Percentiles rank a stretch among this genome's conserved stretches.
phyloP scores from a whole-genome alignment of 2,797 vertebrate species.

The Lateolabrax maculatus region DNA sequence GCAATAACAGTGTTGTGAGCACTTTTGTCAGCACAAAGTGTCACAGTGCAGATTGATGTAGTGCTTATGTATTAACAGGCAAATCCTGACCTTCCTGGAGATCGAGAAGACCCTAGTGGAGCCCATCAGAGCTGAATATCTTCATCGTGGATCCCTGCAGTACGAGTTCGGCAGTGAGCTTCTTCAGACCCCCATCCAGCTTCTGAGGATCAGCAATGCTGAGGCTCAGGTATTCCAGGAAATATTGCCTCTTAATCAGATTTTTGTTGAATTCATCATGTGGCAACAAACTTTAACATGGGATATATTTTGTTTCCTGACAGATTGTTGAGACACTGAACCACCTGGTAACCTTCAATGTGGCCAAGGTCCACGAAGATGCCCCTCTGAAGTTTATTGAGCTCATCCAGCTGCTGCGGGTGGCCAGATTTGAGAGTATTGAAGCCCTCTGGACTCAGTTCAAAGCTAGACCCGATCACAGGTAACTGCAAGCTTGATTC shows the following conservation, averaged over 20 bases:
- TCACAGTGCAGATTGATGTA: constrained; percentile 13
- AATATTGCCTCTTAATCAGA: background rate
- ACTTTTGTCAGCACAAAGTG: background rate
- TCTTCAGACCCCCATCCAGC: constrained; percentile 79
- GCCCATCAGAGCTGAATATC: constrained; percentile 77
- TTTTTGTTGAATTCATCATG: constrained; percentile 10
- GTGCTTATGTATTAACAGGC: constrained; percentile 74
- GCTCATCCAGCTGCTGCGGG: constrained; percentile 88
- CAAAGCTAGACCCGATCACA: constrained; percentile 76
- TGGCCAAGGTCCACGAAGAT: constrained; percentile 83
- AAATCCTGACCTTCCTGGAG: constrained; percentile 81
- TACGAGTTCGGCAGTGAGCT: constrained; percentile 85
- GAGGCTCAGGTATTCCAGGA: constrained; percentile 79
- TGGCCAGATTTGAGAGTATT: constrained; percentile 78
- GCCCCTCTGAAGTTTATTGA: constrained; percentile 88
- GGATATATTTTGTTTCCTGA: constrained; percentile 11
- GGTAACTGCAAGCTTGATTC: constrained; percentile 77
- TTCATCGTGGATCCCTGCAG: constrained; percentile 83
- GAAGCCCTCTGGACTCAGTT: constrained; percentile 84
- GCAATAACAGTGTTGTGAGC: background rate
- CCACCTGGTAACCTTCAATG: constrained; percentile 82
- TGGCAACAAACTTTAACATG: background rate
- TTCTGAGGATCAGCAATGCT: constrained; percentile 72
- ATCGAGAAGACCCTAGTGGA: constrained; percentile 43
- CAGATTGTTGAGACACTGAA: constrained; percentile 87